Base-by-base conservation (phyloP, 2,888 invertebrate genomes). In the Hyposoter didymator region DNA sequence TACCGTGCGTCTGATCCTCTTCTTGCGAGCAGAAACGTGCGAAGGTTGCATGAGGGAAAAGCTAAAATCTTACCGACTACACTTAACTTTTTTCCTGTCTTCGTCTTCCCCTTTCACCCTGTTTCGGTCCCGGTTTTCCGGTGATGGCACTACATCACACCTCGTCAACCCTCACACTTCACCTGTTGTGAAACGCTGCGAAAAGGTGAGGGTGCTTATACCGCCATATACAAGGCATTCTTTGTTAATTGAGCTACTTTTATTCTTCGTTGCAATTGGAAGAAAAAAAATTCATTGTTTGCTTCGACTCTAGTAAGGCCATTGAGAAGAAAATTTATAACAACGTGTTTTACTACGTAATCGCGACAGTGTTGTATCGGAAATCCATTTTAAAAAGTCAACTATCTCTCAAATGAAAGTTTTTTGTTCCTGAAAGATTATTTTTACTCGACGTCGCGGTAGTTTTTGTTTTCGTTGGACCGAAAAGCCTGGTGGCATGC, bases 81-180 rank as follows among this genome's bases (percentile, higher is more conserved):
- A 45, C 73, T 78, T 22, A 62, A 67, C 19, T 62, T 75, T 84
- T 79, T 85, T 76, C 59, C 52, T 43, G n/a, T 69, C 45, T 62
- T 32, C 59, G 59, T 35, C 32, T 73, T 32, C 32, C 39, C 35
- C 8, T 49, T 66, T 49, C 39, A 66, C 75, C 28, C 62, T 81
- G 62, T 82, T 45, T 43, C 69, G 35, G 75, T 75, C 52, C 39
- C 62, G 70, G 55, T 75, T 82, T 79, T 32, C 39, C 75, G 12
- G 39, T 52, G 82, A 52, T 73, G 73, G 73, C 47, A 70, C 80
- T 66, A 45, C 80, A 80, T 86, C 80, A 81, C 85, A 86, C 83
- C 73, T 83, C 83, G 80, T 78, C 80, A 64, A 83, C 47, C 80
- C 73, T 86, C 55, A 83, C 85, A 86, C 85, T 86, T 81, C 83